Evolutionary conservation across 2,888 invertebrate genomes (phyloP).

Genomic region (Autographa pulchrina): DNA sequence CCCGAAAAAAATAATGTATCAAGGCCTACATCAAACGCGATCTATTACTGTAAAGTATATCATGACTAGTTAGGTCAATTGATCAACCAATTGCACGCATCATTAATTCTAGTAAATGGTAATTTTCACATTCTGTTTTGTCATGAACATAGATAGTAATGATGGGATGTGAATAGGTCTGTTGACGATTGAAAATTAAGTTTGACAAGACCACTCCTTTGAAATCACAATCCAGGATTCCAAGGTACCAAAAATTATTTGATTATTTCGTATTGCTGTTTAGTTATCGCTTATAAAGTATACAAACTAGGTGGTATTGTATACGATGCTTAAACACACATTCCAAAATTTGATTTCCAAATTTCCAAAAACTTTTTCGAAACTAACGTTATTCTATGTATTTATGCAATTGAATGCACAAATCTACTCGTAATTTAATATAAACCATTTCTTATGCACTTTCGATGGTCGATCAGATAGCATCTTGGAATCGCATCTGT

Average conservation of each 20-base stretch:
- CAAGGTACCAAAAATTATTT: too few species aligned
- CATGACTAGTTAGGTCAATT: neutral
- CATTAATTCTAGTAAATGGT: neutral
- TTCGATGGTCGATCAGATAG: constrained; percentile 52
- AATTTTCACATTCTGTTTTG: neutral
- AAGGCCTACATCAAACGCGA: too few species aligned
- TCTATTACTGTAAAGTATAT: neutral
- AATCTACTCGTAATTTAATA: neutral
- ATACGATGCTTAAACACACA: too few species aligned
- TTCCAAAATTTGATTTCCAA: too few species aligned
- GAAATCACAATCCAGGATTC: too few species aligned
- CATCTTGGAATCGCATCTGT: constrained; percentile 53
- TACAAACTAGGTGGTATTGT: too few species aligned
- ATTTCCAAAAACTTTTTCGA: too few species aligned
- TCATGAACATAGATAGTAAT: neutral
- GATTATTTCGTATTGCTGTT: too few species aligned
- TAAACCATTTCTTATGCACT: constrained; percentile 21
- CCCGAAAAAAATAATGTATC: too few species aligned
- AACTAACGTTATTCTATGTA: neutral
- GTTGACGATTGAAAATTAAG: neutral
- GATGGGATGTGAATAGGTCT: neutral
- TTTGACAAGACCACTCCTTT: neutral
- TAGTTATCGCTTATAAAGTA: too few species aligned
- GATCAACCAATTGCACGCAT: neutral
- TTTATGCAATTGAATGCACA: neutral